Evolutionary conservation across 2,888 invertebrate species (phyloP).

Genomic region (Graphium colonna): DNA sequence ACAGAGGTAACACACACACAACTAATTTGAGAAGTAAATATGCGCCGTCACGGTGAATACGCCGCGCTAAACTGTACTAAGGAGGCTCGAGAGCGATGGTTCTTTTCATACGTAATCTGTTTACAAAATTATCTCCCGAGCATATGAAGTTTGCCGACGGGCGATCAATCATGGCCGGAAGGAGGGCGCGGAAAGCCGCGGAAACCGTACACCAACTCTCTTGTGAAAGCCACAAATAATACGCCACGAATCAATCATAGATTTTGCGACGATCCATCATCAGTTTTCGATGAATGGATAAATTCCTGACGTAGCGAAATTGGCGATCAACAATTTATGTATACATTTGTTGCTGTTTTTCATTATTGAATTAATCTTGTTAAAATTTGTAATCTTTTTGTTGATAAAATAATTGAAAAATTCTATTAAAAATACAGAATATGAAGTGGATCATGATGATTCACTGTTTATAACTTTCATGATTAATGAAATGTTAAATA

Average conservation of each 20-base stretch:
- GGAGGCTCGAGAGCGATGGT: constrained; percentile 54
- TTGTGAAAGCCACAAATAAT: constrained; percentile 74
- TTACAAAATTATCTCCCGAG: constrained; percentile 77
- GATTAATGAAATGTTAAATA: too few species aligned
- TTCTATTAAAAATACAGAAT: too few species aligned
- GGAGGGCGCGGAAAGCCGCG: constrained; percentile 68
- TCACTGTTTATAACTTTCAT: too few species aligned
- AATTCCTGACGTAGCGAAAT: constrained; percentile 21
- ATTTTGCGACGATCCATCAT: constrained; percentile 76
- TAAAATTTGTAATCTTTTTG: too few species aligned
- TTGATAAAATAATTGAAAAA: too few species aligned
- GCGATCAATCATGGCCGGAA: constrained; percentile 72
- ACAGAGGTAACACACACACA: constrained; percentile 28
- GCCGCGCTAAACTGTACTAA: constrained; percentile 43
- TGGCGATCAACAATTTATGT: constrained; percentile 9
- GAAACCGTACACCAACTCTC: constrained; percentile 54
- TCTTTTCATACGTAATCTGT: constrained; percentile 76
- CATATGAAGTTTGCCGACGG: constrained; percentile 74
- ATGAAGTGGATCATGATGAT: too few species aligned
- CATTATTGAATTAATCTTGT: too few species aligned
- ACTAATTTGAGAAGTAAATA: constrained; percentile 47
- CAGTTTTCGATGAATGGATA: constrained; percentile 66
- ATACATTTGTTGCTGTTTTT: too few species aligned
- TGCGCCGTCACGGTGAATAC: constrained; percentile 56
- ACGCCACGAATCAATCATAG: constrained; percentile 78